Percentiles rank a stretch among this genome's conserved stretches.
Conservation (phyloP, 2,797 vertebrate genomes). For the Lagocephalus sceleratus region DNA sequence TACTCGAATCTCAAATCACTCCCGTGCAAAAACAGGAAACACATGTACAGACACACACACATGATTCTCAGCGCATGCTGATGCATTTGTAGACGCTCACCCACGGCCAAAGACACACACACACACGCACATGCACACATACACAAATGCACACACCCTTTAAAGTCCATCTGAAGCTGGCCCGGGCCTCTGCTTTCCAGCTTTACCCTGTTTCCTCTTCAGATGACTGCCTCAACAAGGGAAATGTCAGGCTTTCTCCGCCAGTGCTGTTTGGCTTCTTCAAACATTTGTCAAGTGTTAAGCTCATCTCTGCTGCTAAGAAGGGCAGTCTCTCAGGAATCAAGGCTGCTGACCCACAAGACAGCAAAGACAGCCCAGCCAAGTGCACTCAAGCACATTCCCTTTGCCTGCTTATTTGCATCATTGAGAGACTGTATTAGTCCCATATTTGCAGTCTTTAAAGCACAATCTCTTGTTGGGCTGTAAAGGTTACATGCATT, state of each 20-base stretch:
- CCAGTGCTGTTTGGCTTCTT: conserved; percentile 64
- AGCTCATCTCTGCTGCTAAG: conserved; percentile 66
- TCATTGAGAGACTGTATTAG: conserved; percentile 63
- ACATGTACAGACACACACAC: conserved; percentile 9
- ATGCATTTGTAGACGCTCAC: conserved; percentile 20
- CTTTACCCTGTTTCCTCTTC: conserved; percentile 61
- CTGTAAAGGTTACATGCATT: conserved; percentile 35
- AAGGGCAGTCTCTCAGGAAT: conserved; percentile 60
- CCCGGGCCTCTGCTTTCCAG: conserved; percentile 33
- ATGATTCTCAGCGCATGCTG: conserved; percentile 10
- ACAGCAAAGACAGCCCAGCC: conserved; percentile 51
- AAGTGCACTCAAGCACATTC: conserved; percentile 58
- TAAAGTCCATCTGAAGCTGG: conserved; percentile 53
- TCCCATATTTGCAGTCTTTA: conserved; percentile 59
- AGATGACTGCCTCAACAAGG: conserved; percentile 58
- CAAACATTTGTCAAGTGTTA: conserved; percentile 75
- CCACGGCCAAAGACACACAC: conserved; percentile 20
- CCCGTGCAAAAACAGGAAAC: conserved; percentile 19
- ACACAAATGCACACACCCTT: conserved; percentile 34
- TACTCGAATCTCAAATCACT: conserved; percentile 29
- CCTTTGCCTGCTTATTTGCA: conserved; percentile 55
- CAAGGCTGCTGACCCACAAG: conserved; percentile 62
- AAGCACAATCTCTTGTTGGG: conserved; percentile 42
- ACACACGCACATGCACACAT: conserved; percentile 9
- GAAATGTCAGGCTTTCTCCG: conserved; percentile 71